A percentile compares a stretch with the other conserved stretches of the same genome.
Conservation (phyloP, 2,888 invertebrate species). For the Pollenia griseotomentosa region DNA sequence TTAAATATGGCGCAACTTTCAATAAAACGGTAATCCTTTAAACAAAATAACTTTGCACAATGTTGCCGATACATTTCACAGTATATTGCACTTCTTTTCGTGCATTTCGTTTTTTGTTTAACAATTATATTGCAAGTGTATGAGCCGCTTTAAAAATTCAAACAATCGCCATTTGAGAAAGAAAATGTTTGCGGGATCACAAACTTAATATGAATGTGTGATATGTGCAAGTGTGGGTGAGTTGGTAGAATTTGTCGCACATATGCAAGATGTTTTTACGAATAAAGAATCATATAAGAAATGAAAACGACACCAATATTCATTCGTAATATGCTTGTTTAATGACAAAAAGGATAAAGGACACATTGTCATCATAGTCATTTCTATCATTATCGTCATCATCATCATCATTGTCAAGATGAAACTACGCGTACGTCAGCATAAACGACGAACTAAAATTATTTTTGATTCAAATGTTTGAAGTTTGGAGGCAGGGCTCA, state of each 20-base stretch:
- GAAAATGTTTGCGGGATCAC: background rate
- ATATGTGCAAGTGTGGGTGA: background rate
- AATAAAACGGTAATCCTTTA: too few species aligned
- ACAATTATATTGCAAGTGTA: too few species aligned
- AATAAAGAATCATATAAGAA: constrained; percentile 11
- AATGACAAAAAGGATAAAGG: constrained; percentile 49
- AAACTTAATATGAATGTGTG: constrained; percentile 16
- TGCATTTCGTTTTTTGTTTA: too few species aligned
- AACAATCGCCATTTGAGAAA: too few species aligned
- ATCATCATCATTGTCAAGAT: constrained; percentile 32
- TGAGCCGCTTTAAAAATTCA: too few species aligned
- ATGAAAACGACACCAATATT: constrained; percentile 34
- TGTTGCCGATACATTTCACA: too few species aligned
- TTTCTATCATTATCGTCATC: constrained; percentile 6
- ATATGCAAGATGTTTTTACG: constrained; percentile 28
- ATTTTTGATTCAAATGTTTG: background rate
- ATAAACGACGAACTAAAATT: constrained; percentile 26
- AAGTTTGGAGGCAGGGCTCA: background rate
- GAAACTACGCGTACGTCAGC: constrained; percentile 61
- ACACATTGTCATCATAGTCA: constrained; percentile 16
- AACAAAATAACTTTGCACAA: too few species aligned
- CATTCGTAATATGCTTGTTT: constrained; percentile 32
- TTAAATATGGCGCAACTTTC: too few species aligned
- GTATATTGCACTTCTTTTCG: too few species aligned
- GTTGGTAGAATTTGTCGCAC: constrained; percentile 20